Evolutionary conservation across 2,888 invertebrate genomes (phyloP).

Genomic region (Drosophila pegasa): DNA sequence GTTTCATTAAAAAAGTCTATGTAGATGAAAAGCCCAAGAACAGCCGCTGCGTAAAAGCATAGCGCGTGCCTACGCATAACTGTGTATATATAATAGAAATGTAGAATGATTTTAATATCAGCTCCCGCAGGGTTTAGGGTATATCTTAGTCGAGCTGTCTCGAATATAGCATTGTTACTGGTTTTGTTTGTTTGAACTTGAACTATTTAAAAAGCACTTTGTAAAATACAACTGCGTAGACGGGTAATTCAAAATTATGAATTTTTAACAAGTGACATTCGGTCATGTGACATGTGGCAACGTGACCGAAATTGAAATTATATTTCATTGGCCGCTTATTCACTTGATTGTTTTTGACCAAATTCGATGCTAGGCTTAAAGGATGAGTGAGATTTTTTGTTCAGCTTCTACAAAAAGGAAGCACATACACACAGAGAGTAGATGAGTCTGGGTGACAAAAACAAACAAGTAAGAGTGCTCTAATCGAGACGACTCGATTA

Average conservation of each 20-base stretch:
- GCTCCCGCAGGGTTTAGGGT: too few species aligned
- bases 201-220: conserved; percentile 5
- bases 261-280: conserved; percentile 4
- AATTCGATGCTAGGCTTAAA: conserved; percentile 41
- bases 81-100: too few species aligned
- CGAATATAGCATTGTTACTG: too few species aligned
- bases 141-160: too few species aligned
- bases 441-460: neutral
- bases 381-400: conserved; percentile 31
- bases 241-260: conserved; percentile 2
- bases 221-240: neutral
- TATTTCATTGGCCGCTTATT: conserved; percentile 33
- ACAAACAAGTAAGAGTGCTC: too few species aligned
- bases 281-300: neutral
- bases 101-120: too few species aligned
- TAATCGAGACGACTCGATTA: too few species aligned
- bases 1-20: too few species aligned
- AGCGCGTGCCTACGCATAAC: too few species aligned
- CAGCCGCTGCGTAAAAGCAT: too few species aligned
- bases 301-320: conserved; percentile 22
- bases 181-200: neutral
- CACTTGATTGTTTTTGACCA: conserved; percentile 49
- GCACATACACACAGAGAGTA: neutral
- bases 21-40: too few species aligned
- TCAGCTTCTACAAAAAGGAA: conserved; percentile 34